Base-by-base conservation (phyloP, 2,888 invertebrate genomes). In the Nomada fabriciana region DNA sequence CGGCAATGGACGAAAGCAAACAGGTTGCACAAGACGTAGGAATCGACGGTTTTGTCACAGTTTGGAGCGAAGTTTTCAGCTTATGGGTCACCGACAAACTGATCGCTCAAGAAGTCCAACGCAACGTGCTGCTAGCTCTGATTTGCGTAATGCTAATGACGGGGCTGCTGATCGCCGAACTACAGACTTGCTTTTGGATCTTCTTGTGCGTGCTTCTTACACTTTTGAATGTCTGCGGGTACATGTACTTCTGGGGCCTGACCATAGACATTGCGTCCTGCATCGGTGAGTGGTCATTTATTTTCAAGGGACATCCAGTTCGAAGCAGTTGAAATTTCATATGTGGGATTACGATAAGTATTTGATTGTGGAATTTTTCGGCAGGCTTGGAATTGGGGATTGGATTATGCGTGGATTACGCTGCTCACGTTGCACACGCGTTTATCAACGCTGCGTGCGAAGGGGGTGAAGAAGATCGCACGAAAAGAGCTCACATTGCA, bases 381-480 rank as follows among this genome's bases (percentile, higher is more conserved):
- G 1, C 13, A 93, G 93, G 92, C 43, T 94, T 98, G 15, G 97
- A 97, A 90, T 94, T 98, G 50, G 97, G 97, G 3, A 96, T 97
- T 81, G 98, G 98, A 68, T 94, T 98, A 69, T 97, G 97, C 90
- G 97, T 98, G 0, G 98, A 98, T 93, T 98, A 97, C 89, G 97
- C 97, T 0, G 97, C 97, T 2, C 97, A 97, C 91, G 96, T 97
- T 9, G 97, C 97, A 0, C 97, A 97, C 91, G 96, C 97, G 3
- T 98, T 97, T 93, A 95, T 98, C 88, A 96, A 96, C 2, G 93
- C 94, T 23, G 95, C 95, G 0, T 92, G 94, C 47, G 55, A 78
- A 20, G 59, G 50, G 20, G 83, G 52, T 5, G 11, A 29, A 52
- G 91, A 93, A 50, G 91, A 94, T 76, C 93, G 95, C 82, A 91